These are phyloP conservation scores for Apamea epomidion DNA, from an alignment of 2,888 invertebrate species.

Conservation along the genomic window DNA sequence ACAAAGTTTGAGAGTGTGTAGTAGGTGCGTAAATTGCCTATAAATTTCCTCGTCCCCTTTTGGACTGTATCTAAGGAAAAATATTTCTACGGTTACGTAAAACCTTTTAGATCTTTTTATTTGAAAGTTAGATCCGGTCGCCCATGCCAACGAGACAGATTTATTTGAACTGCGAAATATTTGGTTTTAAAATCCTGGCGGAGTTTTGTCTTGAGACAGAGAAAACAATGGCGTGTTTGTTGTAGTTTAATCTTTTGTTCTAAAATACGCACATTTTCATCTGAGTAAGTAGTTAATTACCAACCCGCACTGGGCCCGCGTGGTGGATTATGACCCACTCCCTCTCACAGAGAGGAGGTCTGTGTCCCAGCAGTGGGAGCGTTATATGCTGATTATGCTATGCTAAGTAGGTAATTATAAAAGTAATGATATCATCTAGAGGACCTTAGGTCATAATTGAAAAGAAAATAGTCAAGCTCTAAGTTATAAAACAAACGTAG, in stretches of 20 bases:
- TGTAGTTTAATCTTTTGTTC: background rate
- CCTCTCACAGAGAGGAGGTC: background rate
- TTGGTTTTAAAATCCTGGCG: constrained; percentile 17
- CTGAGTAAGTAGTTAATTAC: too few relatives aligned
- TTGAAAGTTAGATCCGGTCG: constrained; percentile 29
- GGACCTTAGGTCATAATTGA: background rate
- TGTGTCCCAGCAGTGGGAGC: background rate
- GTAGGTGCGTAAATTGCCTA: constrained; percentile 66
- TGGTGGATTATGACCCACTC: background rate
- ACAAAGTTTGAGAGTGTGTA: constrained; percentile 61
- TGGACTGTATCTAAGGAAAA: constrained; percentile 40
- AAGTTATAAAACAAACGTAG: background rate
- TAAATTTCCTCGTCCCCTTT: constrained; percentile 60
- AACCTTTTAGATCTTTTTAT: constrained; percentile 57
- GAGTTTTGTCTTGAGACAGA: constrained; percentile 1
- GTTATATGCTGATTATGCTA: too few relatives aligned
- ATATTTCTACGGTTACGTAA: constrained; percentile 36
- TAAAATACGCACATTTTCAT: background rate
- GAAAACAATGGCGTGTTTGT: background rate
- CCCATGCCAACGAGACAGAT: constrained; percentile 29
- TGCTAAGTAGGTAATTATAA: background rate
- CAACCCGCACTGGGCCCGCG: background rate
- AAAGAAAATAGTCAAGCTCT: background rate
- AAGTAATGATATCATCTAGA: background rate
- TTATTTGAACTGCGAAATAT: constrained; percentile 47